Conservation (phyloP, 37 sponge, comb jelly and placozoan genomes). For the Bolinopsis microptera region DNA sequence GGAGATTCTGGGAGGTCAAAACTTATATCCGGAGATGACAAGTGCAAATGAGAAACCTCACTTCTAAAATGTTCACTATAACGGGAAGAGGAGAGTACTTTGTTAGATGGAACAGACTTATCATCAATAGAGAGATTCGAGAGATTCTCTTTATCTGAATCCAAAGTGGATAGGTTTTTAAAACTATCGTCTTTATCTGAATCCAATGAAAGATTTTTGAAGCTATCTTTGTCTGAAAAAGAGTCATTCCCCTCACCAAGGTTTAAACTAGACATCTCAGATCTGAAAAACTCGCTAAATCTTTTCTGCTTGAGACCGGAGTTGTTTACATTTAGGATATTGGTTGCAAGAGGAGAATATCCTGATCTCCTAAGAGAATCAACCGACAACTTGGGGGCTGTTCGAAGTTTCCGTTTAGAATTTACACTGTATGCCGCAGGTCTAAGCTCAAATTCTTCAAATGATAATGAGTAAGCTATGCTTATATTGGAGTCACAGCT, state of each 20-base stretch:
- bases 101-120: too few species aligned
- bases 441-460: background rate
- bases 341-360: constrained; percentile 17
- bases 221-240: background rate
- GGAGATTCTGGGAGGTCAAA: constrained; percentile 37
- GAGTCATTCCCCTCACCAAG: background rate
- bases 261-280: background rate
- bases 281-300: constrained; percentile 9
- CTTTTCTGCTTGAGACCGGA: background rate
- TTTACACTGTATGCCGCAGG: background rate
- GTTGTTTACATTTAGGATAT: background rate
- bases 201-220: background rate
- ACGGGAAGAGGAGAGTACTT: too few species aligned
- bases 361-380: background rate
- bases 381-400: background rate
- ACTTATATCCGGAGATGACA: constrained; percentile 20
- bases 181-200: background rate
- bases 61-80: background rate
- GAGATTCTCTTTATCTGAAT: constrained; percentile 13
- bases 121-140: background rate
- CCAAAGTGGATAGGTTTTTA: background rate
- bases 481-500: background rate
- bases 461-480: constrained; percentile 45
- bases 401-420: background rate
- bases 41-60: background rate